Evolutionary conservation across 2,888 invertebrate species (phyloP), one percentile per base, ranked within the genome.

Genomic region (Atherix ibis): DNA sequence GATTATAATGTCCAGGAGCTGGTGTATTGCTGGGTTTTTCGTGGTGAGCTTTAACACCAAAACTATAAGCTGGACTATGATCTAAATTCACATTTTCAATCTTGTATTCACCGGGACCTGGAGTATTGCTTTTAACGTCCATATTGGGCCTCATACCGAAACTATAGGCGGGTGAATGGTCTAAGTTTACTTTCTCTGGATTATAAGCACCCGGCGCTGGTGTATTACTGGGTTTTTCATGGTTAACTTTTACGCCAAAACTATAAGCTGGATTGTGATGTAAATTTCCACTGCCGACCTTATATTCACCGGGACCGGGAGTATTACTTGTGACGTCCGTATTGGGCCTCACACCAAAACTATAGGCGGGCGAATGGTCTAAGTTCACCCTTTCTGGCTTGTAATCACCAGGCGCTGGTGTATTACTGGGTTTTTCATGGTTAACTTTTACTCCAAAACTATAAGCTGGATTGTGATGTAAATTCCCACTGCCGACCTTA

Each of bases 71-170:
- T 17, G 76, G 76, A 30, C 71, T 54, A 22, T 39, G 19, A 28
- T 42, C 40, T n/a, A 39, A 28, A n/a, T 36, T 36, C 10, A 42
- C 44, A 34, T 22, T 10, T 22, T 8, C 6, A 22, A 8, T 10
- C 6, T 22, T 22, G 6, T 22, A 10, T 22, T 6, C 22, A 22
- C 22, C 6, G 10, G 22, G 6, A 22, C 22, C 22, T 22, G 22
- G 22, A 22, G 22, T 22, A 22, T 10, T n/a, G 68, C 70, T 68
- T 31, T 68, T 58, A 47, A 70, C 72, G 41, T 73, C 70, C 1
- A 54, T 54, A 45, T 70, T 66, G 18, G 74, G 69, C 55, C 76
- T 80, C 38, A 76, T 65, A 16, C 80, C 78, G 54, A 83, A 74
- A 1, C 78, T 76, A 51, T 70, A 81, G 48, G 51, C 41, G 0